Evolutionary conservation across 2,113 vertebrate genomes (phyloP).

Genomic region (Ondatra zibethicus): DNA sequence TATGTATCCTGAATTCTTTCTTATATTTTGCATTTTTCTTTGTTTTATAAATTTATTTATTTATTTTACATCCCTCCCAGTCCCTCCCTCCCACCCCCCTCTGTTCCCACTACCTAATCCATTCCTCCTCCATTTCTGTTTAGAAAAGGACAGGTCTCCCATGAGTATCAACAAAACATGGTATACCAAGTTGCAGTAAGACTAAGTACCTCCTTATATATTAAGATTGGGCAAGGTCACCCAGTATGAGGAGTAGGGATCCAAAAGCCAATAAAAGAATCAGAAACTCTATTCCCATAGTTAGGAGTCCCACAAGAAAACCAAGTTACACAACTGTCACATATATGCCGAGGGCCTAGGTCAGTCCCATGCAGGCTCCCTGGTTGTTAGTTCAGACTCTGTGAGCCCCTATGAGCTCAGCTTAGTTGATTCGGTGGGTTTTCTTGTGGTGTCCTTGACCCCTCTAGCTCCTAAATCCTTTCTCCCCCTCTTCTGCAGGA

Average conservation of each 20-base stretch:
- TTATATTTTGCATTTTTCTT: slow-evolving; percentile 15
- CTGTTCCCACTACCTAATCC: not conserved
- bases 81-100: not conserved
- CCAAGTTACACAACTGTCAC: not conserved
- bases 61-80: not conserved
- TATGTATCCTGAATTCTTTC: slow-evolving; percentile 2
- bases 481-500: not conserved
- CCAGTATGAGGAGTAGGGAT: not conserved
- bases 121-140: not conserved
- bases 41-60: not conserved
- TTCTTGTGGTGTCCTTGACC: not conserved
- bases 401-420: not conserved
- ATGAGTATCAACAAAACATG: not conserved
- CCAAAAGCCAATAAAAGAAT: not conserved
- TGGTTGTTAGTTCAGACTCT: not conserved
- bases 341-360: not conserved
- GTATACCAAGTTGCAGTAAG: not conserved
- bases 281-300: not conserved
- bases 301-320: not conserved
- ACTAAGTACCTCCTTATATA: not conserved
- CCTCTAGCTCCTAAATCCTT: not conserved
- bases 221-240: not conserved
- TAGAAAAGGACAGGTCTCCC: not conserved
- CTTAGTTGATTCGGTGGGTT: not conserved
- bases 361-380: not conserved